Evolutionary conservation across 2,888 invertebrate genomes (phyloP), one percentile per base, ranked within the genome.

Genomic region (Vesta saturnalis): DNA sequence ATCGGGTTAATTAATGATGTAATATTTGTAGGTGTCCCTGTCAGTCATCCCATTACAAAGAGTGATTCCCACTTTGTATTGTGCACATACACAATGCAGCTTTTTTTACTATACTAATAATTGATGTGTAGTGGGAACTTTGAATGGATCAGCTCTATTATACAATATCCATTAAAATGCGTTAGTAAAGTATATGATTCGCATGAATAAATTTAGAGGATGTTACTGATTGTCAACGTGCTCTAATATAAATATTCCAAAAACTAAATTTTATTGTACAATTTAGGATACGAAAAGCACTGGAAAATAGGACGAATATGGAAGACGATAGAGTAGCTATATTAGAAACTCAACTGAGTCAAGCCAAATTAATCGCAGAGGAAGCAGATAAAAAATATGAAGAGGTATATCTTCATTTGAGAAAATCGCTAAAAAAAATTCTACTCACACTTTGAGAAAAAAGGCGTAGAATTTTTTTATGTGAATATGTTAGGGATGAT

Each of bases 341-440:
- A 83, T 90, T 99, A 89, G 99, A 99, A 87, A 93, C 94, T 80
- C 98, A 99, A 87, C 92, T 99, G 85, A 91, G 97, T 79, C 98
- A 99, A 88, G 99, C 99, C 85, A 98, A 98, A 90, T 92, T 96
- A 87, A 98, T 99, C 88, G 99, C 99, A 78, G 99, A 99, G 88
- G 99, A 99, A 89, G 97, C 98, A 79, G 99, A 99, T 90, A 95
- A 97, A 88, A 99, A 99, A 94, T 99, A 99, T 86, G 99, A 99
- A 92, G 99, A 99, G 98, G 99, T 99, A 89, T 55, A 43, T 61
- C 30, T 47, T 67, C 19, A 49, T 35, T 60, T 21, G 12, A 21
- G 19, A 52, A 47, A 47, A 18, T 8, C 18, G 15, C 18, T 63
- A 49, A 69, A 64, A 86, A 89, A 85, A 81, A 54, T 52, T 59